Conservation (phyloP, 2,797 vertebrate genomes). For the Prionace glauca region DNA sequence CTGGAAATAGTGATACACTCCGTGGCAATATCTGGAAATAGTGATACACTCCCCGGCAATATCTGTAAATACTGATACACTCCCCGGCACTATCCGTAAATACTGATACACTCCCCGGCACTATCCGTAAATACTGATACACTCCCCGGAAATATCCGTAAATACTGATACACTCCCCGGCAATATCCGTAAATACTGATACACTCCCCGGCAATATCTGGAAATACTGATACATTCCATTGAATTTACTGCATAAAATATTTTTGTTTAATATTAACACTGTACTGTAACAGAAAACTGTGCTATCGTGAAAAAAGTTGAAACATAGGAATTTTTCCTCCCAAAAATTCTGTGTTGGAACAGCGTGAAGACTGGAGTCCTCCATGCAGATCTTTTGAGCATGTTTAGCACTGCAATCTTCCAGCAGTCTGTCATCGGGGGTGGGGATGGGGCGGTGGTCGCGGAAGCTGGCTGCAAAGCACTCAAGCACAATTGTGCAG, state of each 20-base stretch:
- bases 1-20: background rate
- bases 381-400: too few species aligned
- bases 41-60: background rate
- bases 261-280: background rate
- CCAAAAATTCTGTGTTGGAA: too few species aligned
- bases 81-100: background rate
- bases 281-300: background rate
- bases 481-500: too few species aligned
- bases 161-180: background rate
- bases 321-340: too few species aligned
- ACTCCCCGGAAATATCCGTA: too few species aligned
- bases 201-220: background rate
- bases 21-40: background rate
- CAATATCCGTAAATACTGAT: background rate
- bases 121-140: background rate
- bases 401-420: too few species aligned
- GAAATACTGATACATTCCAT: background rate
- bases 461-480: too few species aligned
- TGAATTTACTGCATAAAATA: background rate
- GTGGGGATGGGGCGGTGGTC: too few species aligned
- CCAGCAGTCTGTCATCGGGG: too few species aligned
- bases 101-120: background rate
- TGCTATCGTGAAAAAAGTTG: too few species aligned
- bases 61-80: background rate
- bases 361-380: too few species aligned